These are phyloP conservation scores for Emydoidea blandingii DNA, from an alignment of 2,797 vertebrate species.

Conservation along the genomic window DNA sequence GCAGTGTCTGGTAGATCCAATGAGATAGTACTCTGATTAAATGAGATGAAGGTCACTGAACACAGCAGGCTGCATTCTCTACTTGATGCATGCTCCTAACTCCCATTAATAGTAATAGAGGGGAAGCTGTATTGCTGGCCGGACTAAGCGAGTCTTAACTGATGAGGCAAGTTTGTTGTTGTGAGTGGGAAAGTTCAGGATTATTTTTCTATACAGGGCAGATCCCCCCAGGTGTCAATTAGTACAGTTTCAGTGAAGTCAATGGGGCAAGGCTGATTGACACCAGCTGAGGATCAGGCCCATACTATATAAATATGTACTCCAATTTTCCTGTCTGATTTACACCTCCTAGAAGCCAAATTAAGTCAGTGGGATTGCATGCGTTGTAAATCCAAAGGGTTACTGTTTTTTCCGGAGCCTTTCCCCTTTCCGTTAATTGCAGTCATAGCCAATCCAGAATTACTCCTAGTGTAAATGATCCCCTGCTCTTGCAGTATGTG, in stretches of 20 bases:
- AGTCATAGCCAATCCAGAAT: background rate
- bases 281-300: background rate
- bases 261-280: background rate
- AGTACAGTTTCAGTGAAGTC: background rate
- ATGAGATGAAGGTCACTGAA: background rate
- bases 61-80: rapidly evolving
- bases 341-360: background rate
- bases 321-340: background rate
- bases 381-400: background rate
- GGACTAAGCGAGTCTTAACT: background rate
- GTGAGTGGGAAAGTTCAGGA: background rate
- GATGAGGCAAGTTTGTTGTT: background rate
- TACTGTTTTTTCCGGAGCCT: background rate
- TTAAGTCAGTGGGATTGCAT: background rate
- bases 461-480: background rate
- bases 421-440: background rate
- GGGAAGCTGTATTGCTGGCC: background rate
- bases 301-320: background rate
- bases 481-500: background rate
- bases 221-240: background rate
- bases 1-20: background rate
- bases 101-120: background rate
- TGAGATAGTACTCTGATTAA: background rate
- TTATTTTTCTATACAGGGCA: background rate
- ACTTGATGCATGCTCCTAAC: background rate